Evolutionary conservation across 2,888 invertebrate genomes (phyloP).

Genomic region (Apodemia hepburni): DNA sequence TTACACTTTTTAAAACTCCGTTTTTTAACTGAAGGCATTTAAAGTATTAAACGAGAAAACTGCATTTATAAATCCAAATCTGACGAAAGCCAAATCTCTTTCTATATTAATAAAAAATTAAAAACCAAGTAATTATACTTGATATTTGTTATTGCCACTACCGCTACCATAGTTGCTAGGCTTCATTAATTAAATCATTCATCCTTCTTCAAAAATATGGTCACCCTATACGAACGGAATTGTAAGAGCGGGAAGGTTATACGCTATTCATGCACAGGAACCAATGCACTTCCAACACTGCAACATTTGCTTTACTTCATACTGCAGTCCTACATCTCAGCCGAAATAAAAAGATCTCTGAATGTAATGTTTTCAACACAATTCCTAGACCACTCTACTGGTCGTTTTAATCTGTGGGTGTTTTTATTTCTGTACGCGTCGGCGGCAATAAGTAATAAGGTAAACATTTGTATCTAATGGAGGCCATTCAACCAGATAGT

Average conservation of each 20-base stretch:
- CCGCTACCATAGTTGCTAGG: neutral
- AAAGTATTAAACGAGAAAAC: too few relatives aligned
- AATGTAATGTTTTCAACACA: slow-evolving; percentile 37
- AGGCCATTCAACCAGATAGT: slow-evolving; percentile 49
- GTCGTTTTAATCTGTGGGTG: slow-evolving; percentile 50
- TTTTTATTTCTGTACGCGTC: slow-evolving; percentile 64
- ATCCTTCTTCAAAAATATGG: neutral
- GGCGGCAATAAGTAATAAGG: slow-evolving; percentile 67
- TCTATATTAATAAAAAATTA: too few relatives aligned
- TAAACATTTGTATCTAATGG: slow-evolving; percentile 65
- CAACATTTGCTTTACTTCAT: slow-evolving; percentile 43
- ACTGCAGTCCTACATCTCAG: slow-evolving; percentile 44
- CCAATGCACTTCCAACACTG: slow-evolving; percentile 41
- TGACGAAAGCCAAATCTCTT: too few relatives aligned
- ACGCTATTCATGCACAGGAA: slow-evolving; percentile 42
- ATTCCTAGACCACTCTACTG: slow-evolving; percentile 41
- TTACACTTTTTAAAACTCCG: too few relatives aligned
- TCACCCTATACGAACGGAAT: neutral
- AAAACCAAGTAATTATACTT: too few relatives aligned
- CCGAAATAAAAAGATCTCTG: slow-evolving; percentile 45
- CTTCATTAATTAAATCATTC: neutral
- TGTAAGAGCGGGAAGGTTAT: slow-evolving; percentile 37
- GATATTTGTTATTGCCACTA: neutral
- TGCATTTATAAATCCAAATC: too few relatives aligned
- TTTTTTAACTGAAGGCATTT: too few relatives aligned